A percentile compares a stretch with the other conserved stretches of the same genome.
Evolutionary conservation across 2,888 invertebrate genomes (phyloP).

Genomic region (Stenolophus ochropezus): DNA sequence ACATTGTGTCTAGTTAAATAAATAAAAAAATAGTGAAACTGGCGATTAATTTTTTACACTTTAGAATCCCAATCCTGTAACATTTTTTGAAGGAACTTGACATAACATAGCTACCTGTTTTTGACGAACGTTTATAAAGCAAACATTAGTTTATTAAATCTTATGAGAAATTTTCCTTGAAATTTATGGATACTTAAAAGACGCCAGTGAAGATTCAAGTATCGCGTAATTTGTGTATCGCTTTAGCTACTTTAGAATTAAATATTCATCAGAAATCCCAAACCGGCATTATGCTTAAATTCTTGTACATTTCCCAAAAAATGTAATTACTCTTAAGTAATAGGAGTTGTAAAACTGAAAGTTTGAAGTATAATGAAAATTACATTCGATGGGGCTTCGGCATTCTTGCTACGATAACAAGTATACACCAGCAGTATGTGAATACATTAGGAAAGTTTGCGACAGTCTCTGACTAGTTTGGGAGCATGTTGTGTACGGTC

Average conservation of each 20-base stretch:
- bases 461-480: background rate
- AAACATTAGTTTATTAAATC: too few species aligned
- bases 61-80: too few species aligned
- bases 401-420: background rate
- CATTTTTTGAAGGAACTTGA: too few species aligned
- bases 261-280: background rate
- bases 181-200: too few species aligned
- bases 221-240: background rate
- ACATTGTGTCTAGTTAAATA: too few species aligned
- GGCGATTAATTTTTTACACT: too few species aligned
- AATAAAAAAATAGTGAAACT: too few species aligned
- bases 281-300: background rate
- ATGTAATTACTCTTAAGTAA: background rate
- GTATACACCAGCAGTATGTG: background rate
- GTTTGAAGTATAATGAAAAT: slow-evolving; percentile 4
- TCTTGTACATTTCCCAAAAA: background rate
- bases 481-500: background rate
- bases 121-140: too few species aligned
- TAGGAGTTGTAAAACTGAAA: background rate
- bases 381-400: background rate
- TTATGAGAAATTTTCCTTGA: too few species aligned
- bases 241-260: background rate
- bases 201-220: too few species aligned
- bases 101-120: too few species aligned
- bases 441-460: slow-evolving; percentile 13